These are phyloP conservation scores for Loxodonta africana DNA, from an alignment of 2,113 vertebrate species.

Conservation along the genomic window DNA sequence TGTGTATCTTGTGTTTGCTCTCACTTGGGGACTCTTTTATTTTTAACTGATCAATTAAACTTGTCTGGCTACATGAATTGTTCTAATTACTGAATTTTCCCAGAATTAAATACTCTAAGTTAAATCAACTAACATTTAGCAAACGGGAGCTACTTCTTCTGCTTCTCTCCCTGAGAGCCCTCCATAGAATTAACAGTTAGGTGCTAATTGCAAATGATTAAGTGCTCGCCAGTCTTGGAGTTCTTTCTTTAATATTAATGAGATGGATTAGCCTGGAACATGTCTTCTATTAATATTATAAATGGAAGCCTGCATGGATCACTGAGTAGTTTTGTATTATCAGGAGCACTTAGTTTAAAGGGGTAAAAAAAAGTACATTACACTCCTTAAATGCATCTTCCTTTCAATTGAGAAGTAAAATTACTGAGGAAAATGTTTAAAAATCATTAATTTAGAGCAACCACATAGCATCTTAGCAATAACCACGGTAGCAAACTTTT, in stretches of 20 bases:
- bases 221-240: conserved; percentile 89
- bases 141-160: conserved; percentile 80
- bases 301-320: conserved; percentile 90
- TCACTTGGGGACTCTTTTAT: conserved; percentile 83
- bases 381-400: conserved; percentile 77
- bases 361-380: conserved; percentile 78
- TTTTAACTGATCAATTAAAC: conserved; percentile 86
- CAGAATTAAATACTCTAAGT: conserved; percentile 87
- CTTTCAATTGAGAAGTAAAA: conserved; percentile 80
- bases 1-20: conserved; percentile 67
- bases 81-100: conserved; percentile 88
- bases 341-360: conserved; percentile 84
- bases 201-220: conserved; percentile 92
- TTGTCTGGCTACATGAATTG: conserved; percentile 85
- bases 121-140: conserved; percentile 88
- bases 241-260: conserved; percentile 92
- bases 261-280: conserved; percentile 90
- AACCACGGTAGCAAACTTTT: conserved; percentile 77
- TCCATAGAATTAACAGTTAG: conserved; percentile 89
- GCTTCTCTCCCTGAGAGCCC: conserved; percentile 86
- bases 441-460: conserved; percentile 82
- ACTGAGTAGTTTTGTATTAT: conserved; percentile 87
- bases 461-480: conserved; percentile 76
- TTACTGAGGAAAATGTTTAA: conserved; percentile 83
- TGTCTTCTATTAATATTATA: conserved; percentile 91